Conservation (phyloP, 1,140 invertebrate genomes). For the Penaeus japonicus region DNA sequence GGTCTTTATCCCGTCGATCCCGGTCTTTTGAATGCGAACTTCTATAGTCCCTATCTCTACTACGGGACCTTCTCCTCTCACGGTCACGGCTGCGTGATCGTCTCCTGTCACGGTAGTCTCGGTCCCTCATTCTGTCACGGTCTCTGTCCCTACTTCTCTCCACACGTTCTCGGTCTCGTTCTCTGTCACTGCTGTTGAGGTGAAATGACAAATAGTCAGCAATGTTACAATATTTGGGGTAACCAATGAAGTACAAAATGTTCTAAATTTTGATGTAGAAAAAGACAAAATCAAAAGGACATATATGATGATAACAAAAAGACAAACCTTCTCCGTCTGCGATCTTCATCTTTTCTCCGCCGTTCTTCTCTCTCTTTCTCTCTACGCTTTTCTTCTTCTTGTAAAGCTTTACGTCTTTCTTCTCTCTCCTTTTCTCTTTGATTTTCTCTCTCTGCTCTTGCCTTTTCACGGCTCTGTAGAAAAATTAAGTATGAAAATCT, state of each 20-base stretch:
- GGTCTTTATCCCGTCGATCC: slow-evolving; percentile 25
- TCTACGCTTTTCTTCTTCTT: slow-evolving; percentile 55
- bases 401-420: slow-evolving; percentile 43
- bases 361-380: slow-evolving; percentile 49
- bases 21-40: slow-evolving; percentile 22
- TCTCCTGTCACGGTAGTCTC: slow-evolving; percentile 40
- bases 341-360: slow-evolving; percentile 51
- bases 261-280: background rate
- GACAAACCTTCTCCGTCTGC: slow-evolving; percentile 13
- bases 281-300: background rate
- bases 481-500: background rate
- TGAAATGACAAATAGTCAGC: background rate
- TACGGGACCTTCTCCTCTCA: background rate
- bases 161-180: slow-evolving; percentile 31
- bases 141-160: slow-evolving; percentile 35
- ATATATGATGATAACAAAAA: background rate
- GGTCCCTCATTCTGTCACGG: slow-evolving; percentile 32
- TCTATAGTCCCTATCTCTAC: slow-evolving; percentile 1
- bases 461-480: slow-evolving; percentile 52
- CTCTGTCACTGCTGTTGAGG: slow-evolving; percentile 27
- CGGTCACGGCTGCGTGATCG: slow-evolving; percentile 44
- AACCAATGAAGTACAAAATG: background rate
- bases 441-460: slow-evolving; percentile 57
- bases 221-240: background rate
- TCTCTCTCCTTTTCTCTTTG: slow-evolving; percentile 57